These are phyloP conservation scores for Cheilosia grossa DNA, from an alignment of 2,888 invertebrate species.

Conservation along the genomic window DNA sequence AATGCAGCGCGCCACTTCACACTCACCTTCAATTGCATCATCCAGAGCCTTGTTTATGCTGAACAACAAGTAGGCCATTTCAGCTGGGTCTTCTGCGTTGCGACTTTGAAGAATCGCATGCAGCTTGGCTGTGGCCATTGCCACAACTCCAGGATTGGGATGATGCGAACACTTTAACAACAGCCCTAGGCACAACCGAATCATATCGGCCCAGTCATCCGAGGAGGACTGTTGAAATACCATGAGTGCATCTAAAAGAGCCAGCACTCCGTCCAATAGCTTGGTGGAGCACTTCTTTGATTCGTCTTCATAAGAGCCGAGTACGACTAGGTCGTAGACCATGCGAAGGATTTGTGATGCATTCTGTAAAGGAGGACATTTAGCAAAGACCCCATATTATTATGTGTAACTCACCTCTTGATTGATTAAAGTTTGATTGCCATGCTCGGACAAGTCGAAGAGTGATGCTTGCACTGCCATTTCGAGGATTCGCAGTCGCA, in stretches of 20 bases:
- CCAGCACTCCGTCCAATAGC: slow-evolving; percentile 85
- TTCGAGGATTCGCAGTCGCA: slow-evolving; percentile 85
- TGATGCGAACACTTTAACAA: slow-evolving; percentile 84
- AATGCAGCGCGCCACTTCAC: not conserved
- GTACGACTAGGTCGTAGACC: slow-evolving; percentile 85
- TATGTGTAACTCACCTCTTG: slow-evolving; percentile 80
- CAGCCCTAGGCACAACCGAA: slow-evolving; percentile 84
- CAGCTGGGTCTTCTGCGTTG: slow-evolving; percentile 84
- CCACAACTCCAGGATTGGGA: slow-evolving; percentile 84
- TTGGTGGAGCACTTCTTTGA: slow-evolving; percentile 84
- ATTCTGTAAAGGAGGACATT: slow-evolving; percentile 80
- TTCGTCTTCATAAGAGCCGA: slow-evolving; percentile 84
- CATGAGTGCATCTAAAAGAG: slow-evolving; percentile 84
- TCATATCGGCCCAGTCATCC: slow-evolving; percentile 86
- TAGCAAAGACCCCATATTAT: not conserved
- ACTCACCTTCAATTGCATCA: slow-evolving; percentile 83
- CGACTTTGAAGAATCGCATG: slow-evolving; percentile 86
- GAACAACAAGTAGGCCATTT: slow-evolving; percentile 85
- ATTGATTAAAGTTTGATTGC: slow-evolving; percentile 82
- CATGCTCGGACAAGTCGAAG: slow-evolving; percentile 85
- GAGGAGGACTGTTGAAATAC: slow-evolving; percentile 85
- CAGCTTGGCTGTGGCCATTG: slow-evolving; percentile 86
- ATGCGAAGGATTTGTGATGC: slow-evolving; percentile 85
- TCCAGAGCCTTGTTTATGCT: slow-evolving; percentile 83
- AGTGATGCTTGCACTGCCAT: slow-evolving; percentile 86